Percentiles rank a stretch among this genome's conserved stretches.
Conservation (phyloP, 37 sponge, comb jelly and placozoan species). For the Cliona cf. orientalis region DNA sequence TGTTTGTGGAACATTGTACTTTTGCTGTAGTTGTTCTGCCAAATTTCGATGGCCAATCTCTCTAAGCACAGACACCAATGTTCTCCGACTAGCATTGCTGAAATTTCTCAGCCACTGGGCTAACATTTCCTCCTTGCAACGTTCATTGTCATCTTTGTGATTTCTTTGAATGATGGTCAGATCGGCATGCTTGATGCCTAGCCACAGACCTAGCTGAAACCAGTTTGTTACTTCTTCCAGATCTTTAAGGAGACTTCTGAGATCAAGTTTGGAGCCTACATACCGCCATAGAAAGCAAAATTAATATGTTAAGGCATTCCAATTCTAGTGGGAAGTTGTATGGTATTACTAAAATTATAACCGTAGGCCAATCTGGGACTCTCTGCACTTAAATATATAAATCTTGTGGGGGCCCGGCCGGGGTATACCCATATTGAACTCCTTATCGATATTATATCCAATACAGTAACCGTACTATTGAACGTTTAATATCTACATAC, state of each 20-base stretch:
- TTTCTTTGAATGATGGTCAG: not conserved
- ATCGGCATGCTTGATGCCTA: not conserved
- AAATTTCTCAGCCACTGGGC: not conserved
- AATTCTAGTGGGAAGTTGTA: too few species aligned
- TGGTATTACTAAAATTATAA: too few species aligned
- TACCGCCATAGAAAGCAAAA: not conserved
- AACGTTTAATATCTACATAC: too few species aligned
- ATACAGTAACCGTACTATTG: too few species aligned
- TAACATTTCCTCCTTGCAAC: not conserved
- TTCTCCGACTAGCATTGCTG: not conserved
- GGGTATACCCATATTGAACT: too few species aligned
- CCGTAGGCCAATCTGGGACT: too few species aligned
- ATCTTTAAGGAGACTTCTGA: not conserved
- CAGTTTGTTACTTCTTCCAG: not conserved
- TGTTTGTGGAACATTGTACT: not conserved
- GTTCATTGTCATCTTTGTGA: not conserved
- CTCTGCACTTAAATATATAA: too few species aligned
- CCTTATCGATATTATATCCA: too few species aligned
- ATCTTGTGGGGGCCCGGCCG: too few species aligned
- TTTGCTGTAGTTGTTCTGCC: not conserved
- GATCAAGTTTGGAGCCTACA: not conserved
- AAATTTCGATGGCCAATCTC: not conserved
- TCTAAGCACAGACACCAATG: not conserved
- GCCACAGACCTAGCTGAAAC: not conserved
- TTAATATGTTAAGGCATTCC: too few species aligned